These are phyloP conservation scores for Salpingus planirostris DNA, from an alignment of 2,888 invertebrate genomes.

Conservation along the genomic window DNA sequence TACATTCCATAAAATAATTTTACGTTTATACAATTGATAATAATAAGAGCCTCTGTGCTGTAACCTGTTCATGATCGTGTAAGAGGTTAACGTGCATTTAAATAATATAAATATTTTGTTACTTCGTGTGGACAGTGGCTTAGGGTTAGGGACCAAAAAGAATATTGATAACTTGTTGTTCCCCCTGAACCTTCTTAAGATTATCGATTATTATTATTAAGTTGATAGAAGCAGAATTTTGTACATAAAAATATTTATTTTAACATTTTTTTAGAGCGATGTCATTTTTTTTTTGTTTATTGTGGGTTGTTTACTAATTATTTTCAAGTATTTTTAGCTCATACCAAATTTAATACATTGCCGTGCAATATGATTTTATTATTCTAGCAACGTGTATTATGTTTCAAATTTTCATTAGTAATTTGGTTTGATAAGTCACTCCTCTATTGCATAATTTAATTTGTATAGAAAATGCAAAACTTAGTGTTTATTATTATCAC, in stretches of 20 bases:
- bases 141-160: constrained; percentile 35
- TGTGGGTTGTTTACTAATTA: neutral
- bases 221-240: constrained; percentile 15
- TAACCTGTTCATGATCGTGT: constrained; percentile 7
- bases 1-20: constrained; percentile 22
- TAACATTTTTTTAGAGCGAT: neutral
- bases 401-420: constrained; percentile 25
- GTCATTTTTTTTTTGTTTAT: constrained; percentile 1
- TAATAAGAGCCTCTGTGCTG: neutral
- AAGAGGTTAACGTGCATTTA: constrained; percentile 17
- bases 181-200: constrained; percentile 20
- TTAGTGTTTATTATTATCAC: constrained; percentile 14
- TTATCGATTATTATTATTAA: too few relatives aligned
- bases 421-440: constrained; percentile 19
- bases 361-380: neutral
- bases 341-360: neutral
- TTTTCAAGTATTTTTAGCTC: neutral
- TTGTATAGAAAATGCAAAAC: constrained; percentile 8
- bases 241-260: constrained; percentile 16
- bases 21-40: constrained; percentile 8
- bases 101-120: constrained; percentile 14
- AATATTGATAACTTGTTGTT: constrained; percentile 15
- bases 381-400: too few relatives aligned
- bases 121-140: constrained; percentile 17
- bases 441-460: too few relatives aligned